These are phyloP conservation scores for Parambassis ranga DNA, from an alignment of 2,797 vertebrate species.

Conservation along the genomic window DNA sequence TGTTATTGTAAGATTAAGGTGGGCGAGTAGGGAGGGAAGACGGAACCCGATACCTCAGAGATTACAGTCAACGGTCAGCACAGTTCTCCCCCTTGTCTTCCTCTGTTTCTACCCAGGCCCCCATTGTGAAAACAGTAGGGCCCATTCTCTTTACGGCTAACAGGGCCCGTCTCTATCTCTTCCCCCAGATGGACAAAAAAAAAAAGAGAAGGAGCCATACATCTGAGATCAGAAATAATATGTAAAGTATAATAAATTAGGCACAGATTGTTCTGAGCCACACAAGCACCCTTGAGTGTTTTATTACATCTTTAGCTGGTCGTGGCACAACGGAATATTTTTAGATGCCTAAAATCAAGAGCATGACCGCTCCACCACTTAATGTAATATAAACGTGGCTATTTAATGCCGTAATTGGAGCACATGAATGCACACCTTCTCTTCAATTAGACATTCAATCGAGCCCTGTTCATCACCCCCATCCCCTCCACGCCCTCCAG, in stretches of 20 bases:
- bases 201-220: conserved; percentile 34
- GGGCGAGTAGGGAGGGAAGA: conserved; percentile 46
- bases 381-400: conserved; percentile 58
- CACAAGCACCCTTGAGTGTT: conserved; percentile 15
- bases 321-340: conserved; percentile 40
- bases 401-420: conserved; percentile 63
- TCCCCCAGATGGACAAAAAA: conserved; percentile 53
- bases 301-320: conserved; percentile 34
- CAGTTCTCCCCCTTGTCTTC: conserved; percentile 14
- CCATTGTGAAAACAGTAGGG: conserved; percentile 72
- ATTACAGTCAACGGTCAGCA: conserved; percentile 60
- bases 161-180: conserved; percentile 71
- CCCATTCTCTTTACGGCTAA: conserved; percentile 74
- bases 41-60: conserved; percentile 68
- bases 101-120: conserved; percentile 38
- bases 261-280: background rate
- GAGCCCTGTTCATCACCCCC: conserved; percentile 36
- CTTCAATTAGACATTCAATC: conserved; percentile 58
- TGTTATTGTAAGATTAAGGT: conserved; percentile 61
- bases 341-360: conserved; percentile 51
- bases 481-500: too few species aligned
- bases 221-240: too few species aligned
- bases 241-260: background rate
- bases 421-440: conserved; percentile 55
- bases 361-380: conserved; percentile 50